Evolutionary conservation across 2,888 invertebrate species (phyloP).

Genomic region (Slavum lentiscoides): DNA sequence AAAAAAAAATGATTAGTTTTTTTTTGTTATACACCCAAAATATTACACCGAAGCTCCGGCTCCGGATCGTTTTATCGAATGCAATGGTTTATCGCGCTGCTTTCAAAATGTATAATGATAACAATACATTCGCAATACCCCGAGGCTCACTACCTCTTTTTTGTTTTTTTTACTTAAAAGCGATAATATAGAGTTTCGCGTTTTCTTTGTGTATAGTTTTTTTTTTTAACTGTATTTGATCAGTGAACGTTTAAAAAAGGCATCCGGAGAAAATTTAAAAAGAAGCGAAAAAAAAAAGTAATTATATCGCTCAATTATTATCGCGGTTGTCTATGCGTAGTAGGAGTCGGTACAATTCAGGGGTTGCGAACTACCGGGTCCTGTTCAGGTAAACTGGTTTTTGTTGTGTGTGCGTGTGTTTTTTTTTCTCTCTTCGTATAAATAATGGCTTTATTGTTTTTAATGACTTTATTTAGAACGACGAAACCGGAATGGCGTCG

Average conservation of each 20-base stretch:
- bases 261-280: not conserved
- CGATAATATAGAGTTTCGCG: too few species aligned
- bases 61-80: too few species aligned
- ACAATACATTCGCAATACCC: too few species aligned
- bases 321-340: not conserved
- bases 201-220: too few species aligned
- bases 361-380: conserved; percentile 51
- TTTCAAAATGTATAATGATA: too few species aligned
- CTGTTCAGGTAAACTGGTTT: conserved; percentile 39
- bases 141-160: too few species aligned
- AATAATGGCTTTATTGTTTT: conserved; percentile 51
- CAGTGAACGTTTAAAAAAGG: not conserved
- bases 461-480: conserved; percentile 53
- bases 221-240: conserved; percentile 7
- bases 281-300: not conserved
- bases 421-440: conserved; percentile 16
- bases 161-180: too few species aligned
- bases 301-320: conserved; percentile 36
- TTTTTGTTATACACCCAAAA: too few species aligned
- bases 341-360: conserved; percentile 31
- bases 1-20: too few species aligned
- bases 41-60: too few species aligned
- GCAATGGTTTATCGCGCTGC: too few species aligned
- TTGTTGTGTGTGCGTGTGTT: not conserved
- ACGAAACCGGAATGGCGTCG: conserved; percentile 49